Evolutionary conservation across 2,113 vertebrate genomes (phyloP).

Genomic region (Marmota flaviventris): DNA sequence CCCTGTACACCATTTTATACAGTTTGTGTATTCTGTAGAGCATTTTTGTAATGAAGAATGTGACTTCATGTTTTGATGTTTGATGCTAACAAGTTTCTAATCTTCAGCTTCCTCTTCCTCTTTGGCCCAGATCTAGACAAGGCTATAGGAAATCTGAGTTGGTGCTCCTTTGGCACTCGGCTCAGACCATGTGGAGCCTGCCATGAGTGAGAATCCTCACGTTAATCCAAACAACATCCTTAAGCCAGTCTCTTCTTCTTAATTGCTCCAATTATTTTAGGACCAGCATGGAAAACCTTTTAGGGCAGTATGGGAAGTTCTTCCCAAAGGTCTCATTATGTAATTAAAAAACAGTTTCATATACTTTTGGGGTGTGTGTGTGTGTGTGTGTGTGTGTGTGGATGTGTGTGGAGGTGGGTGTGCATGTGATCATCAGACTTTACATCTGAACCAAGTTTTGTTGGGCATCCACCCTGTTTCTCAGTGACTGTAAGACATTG

Average conservation of each 20-base stretch:
- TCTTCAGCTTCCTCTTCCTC: background rate
- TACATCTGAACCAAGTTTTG: background rate
- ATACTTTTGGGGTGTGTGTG: background rate
- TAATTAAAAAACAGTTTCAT: background rate
- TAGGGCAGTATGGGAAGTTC: background rate
- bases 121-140: background rate
- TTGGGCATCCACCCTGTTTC: background rate
- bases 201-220: background rate
- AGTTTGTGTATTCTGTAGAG: background rate
- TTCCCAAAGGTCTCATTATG: background rate
- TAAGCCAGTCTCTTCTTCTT: background rate
- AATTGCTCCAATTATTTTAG: background rate
- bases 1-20: background rate
- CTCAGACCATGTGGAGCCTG: background rate
- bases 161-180: background rate
- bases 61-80: background rate
- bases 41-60: background rate
- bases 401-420: too few species aligned
- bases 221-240: background rate
- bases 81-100: background rate
- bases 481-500: background rate
- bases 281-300: background rate
- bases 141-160: background rate
- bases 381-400: background rate
- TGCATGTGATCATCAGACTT: background rate